A percentile compares a stretch with the other conserved stretches of the same genome.
Conservation (phyloP, 2,888 invertebrate species). For the Dermolepida albohirtum region DNA sequence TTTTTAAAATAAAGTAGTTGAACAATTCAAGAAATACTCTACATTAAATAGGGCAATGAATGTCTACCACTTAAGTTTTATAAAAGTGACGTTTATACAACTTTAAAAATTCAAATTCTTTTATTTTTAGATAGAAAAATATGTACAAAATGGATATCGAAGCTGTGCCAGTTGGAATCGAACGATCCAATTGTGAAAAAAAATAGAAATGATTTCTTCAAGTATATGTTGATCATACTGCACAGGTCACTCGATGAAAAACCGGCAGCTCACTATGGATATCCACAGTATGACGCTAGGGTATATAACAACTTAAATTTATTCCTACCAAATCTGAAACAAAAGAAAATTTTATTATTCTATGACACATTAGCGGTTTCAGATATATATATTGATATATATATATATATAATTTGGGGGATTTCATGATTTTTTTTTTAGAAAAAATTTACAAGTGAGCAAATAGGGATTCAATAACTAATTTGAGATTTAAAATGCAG, state of each 20-base stretch:
- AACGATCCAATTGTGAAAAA: constrained; percentile 66
- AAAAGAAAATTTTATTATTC: constrained; percentile 8
- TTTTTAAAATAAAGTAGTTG: constrained; percentile 15
- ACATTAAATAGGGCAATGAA: constrained; percentile 14
- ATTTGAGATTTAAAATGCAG: no score
- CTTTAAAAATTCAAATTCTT: background rate
- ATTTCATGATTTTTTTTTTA: no score
- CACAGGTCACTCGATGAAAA: constrained; percentile 56
- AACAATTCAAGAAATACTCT: constrained; percentile 11
- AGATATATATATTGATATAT: no score
- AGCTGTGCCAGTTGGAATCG: constrained; percentile 63
- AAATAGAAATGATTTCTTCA: constrained; percentile 69
- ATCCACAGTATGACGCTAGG: constrained; percentile 55
- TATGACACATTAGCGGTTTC: background rate
- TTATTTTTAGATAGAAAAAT: constrained; percentile 62
- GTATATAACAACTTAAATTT: constrained; percentile 43
- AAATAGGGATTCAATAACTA: no score
- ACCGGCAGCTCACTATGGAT: constrained; percentile 49
- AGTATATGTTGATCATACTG: constrained; percentile 65
- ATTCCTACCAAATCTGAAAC: constrained; percentile 36
- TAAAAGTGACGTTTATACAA: no score
- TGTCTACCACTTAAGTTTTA: constrained; percentile 3
- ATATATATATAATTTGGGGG: no score
- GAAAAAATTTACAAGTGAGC: no score
- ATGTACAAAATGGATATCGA: constrained; percentile 65